A percentile compares a stretch with the other conserved stretches of the same genome.
phyloP scores from a whole-genome alignment of 2,113 vertebrate genomes.

The Psittacula cyanocephala region DNA sequence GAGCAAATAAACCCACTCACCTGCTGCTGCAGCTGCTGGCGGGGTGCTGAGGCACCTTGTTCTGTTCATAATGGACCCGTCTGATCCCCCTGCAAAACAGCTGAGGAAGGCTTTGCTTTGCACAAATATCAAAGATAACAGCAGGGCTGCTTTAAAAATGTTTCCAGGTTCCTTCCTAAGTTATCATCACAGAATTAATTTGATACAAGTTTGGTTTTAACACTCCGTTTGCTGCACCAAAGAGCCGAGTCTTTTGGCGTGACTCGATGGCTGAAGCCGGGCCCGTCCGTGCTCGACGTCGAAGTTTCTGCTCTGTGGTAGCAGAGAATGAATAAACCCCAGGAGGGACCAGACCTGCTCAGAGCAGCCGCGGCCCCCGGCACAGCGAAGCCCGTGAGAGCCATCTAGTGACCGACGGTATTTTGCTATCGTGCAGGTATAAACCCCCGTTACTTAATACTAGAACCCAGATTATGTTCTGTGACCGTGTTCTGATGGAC shows the following conservation, averaged over 20 bases:
- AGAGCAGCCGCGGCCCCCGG: fast-evolving
- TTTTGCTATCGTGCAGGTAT: fast-evolving
- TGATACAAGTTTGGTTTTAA: neutral
- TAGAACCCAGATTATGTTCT: fast-evolving
- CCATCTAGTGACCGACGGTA: neutral
- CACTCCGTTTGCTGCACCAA: fast-evolving
- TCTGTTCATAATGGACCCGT: fast-evolving
- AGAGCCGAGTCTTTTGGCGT: fast-evolving
- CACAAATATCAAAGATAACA: neutral
- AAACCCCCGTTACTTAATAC: neutral
- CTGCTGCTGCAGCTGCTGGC: neutral
- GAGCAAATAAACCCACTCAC: neutral
- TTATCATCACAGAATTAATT: too few relatives aligned
- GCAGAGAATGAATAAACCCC: neutral
- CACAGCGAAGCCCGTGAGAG: neutral
- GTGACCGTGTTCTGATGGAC: fast-evolving
- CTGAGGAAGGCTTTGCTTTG: neutral
- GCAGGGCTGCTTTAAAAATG: neutral
- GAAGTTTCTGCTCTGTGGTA: fast-evolving
- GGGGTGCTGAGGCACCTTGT: neutral
- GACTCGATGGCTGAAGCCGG: neutral
- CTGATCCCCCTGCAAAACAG: neutral
- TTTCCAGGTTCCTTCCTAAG: neutral
- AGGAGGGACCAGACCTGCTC: fast-evolving
- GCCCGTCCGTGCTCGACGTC: fast-evolving